A percentile compares a stretch with the other conserved stretches of the same genome.
Conservation (phyloP, 2,113 vertebrate species). For the Pelodiscus sinensis region DNA sequence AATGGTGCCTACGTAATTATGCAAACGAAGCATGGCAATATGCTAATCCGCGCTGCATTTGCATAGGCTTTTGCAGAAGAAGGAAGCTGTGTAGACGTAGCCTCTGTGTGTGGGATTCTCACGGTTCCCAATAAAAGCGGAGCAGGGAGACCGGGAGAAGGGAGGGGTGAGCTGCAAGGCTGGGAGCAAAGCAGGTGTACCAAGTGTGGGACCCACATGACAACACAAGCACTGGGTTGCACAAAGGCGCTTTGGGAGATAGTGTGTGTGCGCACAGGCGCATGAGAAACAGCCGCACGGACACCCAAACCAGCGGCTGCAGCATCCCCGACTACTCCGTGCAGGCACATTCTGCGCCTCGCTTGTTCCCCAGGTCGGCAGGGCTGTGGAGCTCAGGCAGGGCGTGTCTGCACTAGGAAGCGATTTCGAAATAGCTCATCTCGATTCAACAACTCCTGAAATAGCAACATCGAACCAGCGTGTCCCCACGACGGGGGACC, state of each 20-base stretch:
- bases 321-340: too few species aligned
- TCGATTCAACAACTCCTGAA: too few species aligned
- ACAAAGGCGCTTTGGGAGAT: neutral
- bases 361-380: neutral
- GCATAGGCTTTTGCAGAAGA: too few species aligned
- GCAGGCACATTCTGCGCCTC: too few species aligned
- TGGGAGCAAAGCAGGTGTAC: neutral
- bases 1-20: too few species aligned
- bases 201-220: neutral
- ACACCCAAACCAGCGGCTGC: neutral
- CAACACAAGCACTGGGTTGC: neutral
- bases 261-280: neutral
- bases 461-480: too few species aligned
- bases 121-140: neutral
- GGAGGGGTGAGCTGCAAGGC: neutral
- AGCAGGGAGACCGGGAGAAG: neutral
- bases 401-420: too few species aligned
- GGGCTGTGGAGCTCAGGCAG: neutral
- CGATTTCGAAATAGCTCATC: too few species aligned
- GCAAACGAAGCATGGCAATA: too few species aligned
- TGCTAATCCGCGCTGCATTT: too few species aligned
- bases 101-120: neutral
- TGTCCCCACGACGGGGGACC: too few species aligned
- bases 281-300: neutral
- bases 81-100: too few species aligned